A percentile compares a stretch with the other conserved stretches of the same genome.
phyloP scores from a whole-genome alignment of 1,140 invertebrate genomes.

The Pissodes strobi region DNA sequence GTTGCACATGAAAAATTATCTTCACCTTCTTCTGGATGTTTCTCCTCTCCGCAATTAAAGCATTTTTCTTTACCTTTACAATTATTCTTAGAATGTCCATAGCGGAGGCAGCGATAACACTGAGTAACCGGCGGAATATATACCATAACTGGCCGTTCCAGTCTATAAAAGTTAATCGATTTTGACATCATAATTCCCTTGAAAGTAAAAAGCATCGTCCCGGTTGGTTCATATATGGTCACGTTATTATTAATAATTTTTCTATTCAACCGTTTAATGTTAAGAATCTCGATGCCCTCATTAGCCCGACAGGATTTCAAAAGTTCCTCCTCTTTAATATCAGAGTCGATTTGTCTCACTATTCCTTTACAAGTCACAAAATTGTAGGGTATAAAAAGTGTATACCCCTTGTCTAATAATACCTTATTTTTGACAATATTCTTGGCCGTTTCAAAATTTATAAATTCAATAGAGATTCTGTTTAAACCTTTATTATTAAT shows the following conservation, averaged over 20 bases:
- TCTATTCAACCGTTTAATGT: conserved; percentile 13
- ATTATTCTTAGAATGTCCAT: conserved; percentile 23
- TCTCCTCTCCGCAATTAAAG: background rate
- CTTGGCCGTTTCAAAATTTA: conserved; percentile 3
- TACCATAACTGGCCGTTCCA: background rate
- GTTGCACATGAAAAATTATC: background rate
- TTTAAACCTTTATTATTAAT: no score
- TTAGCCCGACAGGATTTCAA: background rate
- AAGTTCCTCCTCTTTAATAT: conserved; percentile 1
- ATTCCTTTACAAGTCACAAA: conserved; percentile 24
- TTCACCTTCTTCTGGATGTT: background rate
- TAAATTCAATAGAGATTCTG: no score
- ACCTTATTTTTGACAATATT: conserved; percentile 11
- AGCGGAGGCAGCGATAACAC: conserved; percentile 8
- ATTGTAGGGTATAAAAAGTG: conserved; percentile 17
- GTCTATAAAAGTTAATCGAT: background rate
- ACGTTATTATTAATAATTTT: conserved; percentile 7
- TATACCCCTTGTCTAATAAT: conserved; percentile 7
- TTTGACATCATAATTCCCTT: conserved; percentile 6
- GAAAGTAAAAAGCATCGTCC: conserved; percentile 2
- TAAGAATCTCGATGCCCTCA: background rate
- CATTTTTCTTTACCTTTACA: conserved; percentile 13
- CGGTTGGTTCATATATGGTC: background rate
- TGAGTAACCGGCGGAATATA: conserved; percentile 12
- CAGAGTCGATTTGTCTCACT: conserved; percentile 7